Base-by-base conservation (phyloP, 2,797 vertebrate genomes). In the Poeciliopsis infans region DNA sequence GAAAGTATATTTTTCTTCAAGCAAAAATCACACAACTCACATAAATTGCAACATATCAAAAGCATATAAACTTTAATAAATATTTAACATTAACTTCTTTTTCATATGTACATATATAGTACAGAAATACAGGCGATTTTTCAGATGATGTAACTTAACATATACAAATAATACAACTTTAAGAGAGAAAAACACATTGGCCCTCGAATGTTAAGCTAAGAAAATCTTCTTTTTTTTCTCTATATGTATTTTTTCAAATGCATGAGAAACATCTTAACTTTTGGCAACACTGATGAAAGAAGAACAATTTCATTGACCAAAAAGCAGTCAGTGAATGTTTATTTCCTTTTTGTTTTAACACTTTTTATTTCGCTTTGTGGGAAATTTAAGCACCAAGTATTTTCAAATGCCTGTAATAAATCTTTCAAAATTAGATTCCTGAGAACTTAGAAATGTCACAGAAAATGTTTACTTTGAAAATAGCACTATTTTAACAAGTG, bases 51-150 rank as follows among this genome's bases (percentile, higher is more conserved):
- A 97, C 97, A 97, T 92, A 94, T 95, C 95, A 96, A 89, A 96
- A 94, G 95, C 88, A 93, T 92, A 93, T 92, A 90, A 94, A 95
- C 91, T 97, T 98, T 97, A 99, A 98, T 99, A 99, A 99, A 97
- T 99, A 98, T 96, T 95, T 95, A 96, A 97, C 96, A 96, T 96
- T 96, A 96, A 94, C 92, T 93, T 97, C 95, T 96, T 92, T 95
- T 96, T 96, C 93, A 95, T 97, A 97, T 97, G 96, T 97, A 97
- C 96, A 97, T 94, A 96, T 96, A 96, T 95, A 81, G 95, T 94
- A 96, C 96, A 97, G 91, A 94, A 89, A 93, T 92, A 88, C 92
- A 87, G 91, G 88, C 87, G 90, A 77, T 81, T 88, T 93, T 94
- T 93, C 92, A 90, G 87, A 92, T 91, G 90, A 87, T 90, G 93